Percentiles rank a stretch among this genome's conserved stretches.
Evolutionary conservation across 2,797 vertebrate species (phyloP).

Genomic region (Rhynchotus rufescens): DNA sequence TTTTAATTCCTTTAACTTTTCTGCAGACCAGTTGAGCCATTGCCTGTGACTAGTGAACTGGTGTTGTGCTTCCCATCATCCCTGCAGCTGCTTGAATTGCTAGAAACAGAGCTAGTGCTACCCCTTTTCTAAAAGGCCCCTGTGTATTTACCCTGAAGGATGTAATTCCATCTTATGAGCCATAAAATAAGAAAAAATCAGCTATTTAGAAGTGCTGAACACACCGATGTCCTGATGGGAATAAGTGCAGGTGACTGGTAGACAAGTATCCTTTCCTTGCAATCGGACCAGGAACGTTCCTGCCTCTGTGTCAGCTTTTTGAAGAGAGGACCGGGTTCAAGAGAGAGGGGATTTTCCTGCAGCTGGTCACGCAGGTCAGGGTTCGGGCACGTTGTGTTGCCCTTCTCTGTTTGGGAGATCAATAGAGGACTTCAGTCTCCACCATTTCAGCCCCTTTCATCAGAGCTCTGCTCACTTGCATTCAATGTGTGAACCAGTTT

Average conservation of each 20-base stretch:
- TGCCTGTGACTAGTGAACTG: background rate
- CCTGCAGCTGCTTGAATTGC: background rate
- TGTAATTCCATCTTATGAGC: background rate
- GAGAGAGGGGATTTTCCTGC: background rate
- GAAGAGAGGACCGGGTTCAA: background rate
- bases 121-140: background rate
- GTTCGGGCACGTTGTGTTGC: background rate
- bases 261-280: background rate
- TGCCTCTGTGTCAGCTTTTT: background rate
- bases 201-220: background rate
- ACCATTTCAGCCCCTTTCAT: background rate
- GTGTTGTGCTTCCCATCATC: background rate
- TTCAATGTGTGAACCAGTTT: background rate
- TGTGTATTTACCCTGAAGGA: background rate
- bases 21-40: background rate
- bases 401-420: constrained; percentile 17
- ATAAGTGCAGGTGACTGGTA: background rate
- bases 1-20: background rate
- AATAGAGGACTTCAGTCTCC: constrained; percentile 24
- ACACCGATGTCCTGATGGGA: background rate
- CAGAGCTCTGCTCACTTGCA: background rate
- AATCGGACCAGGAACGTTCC: background rate
- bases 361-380: background rate
- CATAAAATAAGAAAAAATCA: background rate
- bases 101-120: background rate